Conservation (phyloP, 2,888 invertebrate species). For the Athalia rosae region DNA sequence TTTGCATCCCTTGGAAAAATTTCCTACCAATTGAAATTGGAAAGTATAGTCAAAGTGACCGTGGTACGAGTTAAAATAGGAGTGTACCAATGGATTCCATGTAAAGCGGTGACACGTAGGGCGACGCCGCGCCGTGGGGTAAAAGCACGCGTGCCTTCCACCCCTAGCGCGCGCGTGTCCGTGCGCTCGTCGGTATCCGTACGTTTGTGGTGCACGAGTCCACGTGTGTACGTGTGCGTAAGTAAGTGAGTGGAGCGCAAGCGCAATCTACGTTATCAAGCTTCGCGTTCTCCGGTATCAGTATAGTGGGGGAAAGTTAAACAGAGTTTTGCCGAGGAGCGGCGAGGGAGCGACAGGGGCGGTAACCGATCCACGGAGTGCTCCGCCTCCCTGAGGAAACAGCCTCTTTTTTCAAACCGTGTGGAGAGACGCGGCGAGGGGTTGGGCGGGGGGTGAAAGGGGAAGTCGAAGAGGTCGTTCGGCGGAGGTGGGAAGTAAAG, state of each 20-base stretch:
- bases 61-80: too few relatives aligned
- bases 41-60: too few relatives aligned
- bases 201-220: too few relatives aligned
- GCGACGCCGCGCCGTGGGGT: conserved; percentile 46
- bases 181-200: conserved; percentile 69
- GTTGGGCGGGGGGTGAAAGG: conserved; percentile 55
- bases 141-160: conserved; percentile 59
- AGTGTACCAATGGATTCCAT: neutral
- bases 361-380: conserved; percentile 60
- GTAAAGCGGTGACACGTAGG: conserved; percentile 41
- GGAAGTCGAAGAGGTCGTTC: neutral
- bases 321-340: conserved; percentile 54
- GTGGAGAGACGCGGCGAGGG: conserved; percentile 6
- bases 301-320: conserved; percentile 57
- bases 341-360: conserved; percentile 66
- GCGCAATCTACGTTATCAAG: conserved; percentile 67
- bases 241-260: too few relatives aligned
- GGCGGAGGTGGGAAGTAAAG: conserved; percentile 7
- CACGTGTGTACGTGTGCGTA: too few relatives aligned
- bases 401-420: conserved; percentile 66
- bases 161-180: conserved; percentile 56
- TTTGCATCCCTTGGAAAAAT: too few relatives aligned
- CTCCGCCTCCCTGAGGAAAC: conserved; percentile 63
- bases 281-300: conserved; percentile 47
- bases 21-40: too few relatives aligned